Percentiles rank a stretch among this genome's conserved stretches.
Conservation (phyloP, 1,140 invertebrate species). For the Pseudomyrmex cubaensis region DNA sequence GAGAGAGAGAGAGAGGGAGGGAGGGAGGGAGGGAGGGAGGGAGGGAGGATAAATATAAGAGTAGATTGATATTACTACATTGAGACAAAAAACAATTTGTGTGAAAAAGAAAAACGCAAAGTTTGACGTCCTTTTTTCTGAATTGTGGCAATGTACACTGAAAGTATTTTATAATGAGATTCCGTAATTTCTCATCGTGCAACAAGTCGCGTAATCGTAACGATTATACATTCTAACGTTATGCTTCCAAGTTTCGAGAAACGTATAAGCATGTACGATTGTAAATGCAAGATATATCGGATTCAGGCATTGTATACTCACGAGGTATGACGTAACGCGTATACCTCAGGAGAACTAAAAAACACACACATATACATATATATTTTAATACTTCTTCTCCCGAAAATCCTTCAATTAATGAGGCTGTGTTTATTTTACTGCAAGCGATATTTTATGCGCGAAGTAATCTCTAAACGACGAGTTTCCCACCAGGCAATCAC, state of each 20-base stretch:
- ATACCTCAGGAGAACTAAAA: slow-evolving; percentile 43
- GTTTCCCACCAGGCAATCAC: slow-evolving; percentile 67
- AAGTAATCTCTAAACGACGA: slow-evolving; percentile 62
- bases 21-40: too few species aligned
- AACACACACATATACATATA: slow-evolving; percentile 56
- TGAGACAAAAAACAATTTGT: slow-evolving; percentile 14
- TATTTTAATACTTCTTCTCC: slow-evolving; percentile 77
- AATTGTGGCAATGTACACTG: slow-evolving; percentile 66
- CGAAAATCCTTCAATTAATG: slow-evolving; percentile 76
- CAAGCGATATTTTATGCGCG: slow-evolving; percentile 56
- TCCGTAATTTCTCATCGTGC: slow-evolving; percentile 60
- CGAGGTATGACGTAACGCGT: slow-evolving; percentile 58
- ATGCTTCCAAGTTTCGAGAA: slow-evolving; percentile 64
- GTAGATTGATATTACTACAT: slow-evolving; percentile 50
- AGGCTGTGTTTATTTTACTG: slow-evolving; percentile 78
- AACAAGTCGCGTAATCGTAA: slow-evolving; percentile 39
- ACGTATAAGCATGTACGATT: slow-evolving; percentile 31
- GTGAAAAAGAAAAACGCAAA: slow-evolving; percentile 39
- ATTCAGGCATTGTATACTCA: slow-evolving; percentile 50
- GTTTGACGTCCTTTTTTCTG: slow-evolving; percentile 54
- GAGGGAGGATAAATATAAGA: slow-evolving; percentile 11
- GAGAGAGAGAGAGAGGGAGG: too few species aligned
- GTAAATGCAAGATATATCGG: slow-evolving; percentile 47
- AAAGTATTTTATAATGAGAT: slow-evolving; percentile 74
- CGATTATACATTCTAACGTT: slow-evolving; percentile 64